Evolutionary conservation across 2,888 invertebrate genomes (phyloP).

Genomic region (Deilephila porcellus): DNA sequence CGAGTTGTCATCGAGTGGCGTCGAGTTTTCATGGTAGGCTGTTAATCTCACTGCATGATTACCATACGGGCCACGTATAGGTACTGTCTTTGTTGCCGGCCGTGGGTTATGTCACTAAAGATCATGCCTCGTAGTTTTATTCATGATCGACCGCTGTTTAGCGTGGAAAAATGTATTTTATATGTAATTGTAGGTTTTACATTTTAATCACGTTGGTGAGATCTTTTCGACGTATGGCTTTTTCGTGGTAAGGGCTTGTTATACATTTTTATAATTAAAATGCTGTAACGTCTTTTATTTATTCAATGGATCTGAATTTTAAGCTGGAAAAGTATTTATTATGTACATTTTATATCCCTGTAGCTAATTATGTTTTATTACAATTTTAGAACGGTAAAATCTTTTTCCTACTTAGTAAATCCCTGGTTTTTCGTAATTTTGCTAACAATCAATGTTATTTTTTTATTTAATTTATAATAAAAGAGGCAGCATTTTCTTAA

Average conservation of each 20-base stretch:
- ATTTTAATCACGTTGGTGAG: slow-evolving; percentile 25
- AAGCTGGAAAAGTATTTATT: too few species aligned
- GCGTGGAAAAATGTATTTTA: slow-evolving; percentile 33
- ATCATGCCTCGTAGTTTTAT: slow-evolving; percentile 39
- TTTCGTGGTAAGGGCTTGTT: not conserved
- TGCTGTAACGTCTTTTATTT: too few species aligned
- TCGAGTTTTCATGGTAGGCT: slow-evolving; percentile 56
- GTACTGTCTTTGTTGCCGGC: slow-evolving; percentile 43
- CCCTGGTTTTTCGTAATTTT: not conserved
- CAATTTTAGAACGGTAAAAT: too few species aligned
- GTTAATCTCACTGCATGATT: slow-evolving; percentile 57
- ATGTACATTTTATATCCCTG: too few species aligned
- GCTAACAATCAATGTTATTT: not conserved
- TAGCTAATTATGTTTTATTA: too few species aligned
- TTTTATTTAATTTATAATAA: not conserved
- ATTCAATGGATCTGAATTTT: too few species aligned
- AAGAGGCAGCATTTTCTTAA: not conserved
- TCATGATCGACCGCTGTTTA: slow-evolving; percentile 32
- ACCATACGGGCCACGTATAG: slow-evolving; percentile 48
- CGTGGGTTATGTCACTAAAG: slow-evolving; percentile 51
- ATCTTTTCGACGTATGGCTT: not conserved
- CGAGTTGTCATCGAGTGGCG: slow-evolving; percentile 50
- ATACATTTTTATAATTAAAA: not conserved
- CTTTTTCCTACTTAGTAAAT: too few species aligned
- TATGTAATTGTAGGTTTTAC: slow-evolving; percentile 1